These are phyloP conservation scores for Crotalus horridus DNA, from an alignment of 2,113 vertebrate genomes.

Conservation along the genomic window DNA sequence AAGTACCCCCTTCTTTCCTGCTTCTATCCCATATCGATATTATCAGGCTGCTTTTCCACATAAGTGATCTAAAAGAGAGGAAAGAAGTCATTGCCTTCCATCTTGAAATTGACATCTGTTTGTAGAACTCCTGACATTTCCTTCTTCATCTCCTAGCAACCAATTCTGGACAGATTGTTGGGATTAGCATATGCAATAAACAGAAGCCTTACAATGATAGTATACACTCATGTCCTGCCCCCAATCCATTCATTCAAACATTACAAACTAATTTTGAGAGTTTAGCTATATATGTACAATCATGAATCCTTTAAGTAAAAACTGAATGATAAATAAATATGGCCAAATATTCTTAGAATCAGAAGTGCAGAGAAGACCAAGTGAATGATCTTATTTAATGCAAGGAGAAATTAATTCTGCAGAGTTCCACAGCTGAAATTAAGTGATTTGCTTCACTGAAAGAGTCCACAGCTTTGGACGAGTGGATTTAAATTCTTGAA, in stretches of 20 bases:
- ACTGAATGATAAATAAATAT: conserved; percentile 34
- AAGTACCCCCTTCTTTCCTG: neutral
- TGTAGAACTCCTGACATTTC: neutral
- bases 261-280: neutral
- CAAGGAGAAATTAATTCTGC: conserved; percentile 43
- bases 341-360: conserved; percentile 46
- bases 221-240: neutral
- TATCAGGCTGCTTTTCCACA: neutral
- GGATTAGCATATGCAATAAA: neutral
- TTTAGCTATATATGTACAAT: neutral
- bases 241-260: neutral
- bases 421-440: conserved; percentile 55
- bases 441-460: conserved; percentile 55
- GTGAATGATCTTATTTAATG: conserved; percentile 54
- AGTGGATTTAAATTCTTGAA: conserved; percentile 33
- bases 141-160: neutral
- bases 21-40: neutral
- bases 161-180: neutral
- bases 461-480: conserved; percentile 40
- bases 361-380: conserved; percentile 37
- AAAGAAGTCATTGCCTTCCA: neutral
- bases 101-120: neutral
- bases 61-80: no score
- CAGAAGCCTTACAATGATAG: neutral
- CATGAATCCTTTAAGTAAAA: conserved; percentile 3